Evolutionary conservation across 2,888 invertebrate genomes (phyloP).

Genomic region (Pollenia amentaria): DNA sequence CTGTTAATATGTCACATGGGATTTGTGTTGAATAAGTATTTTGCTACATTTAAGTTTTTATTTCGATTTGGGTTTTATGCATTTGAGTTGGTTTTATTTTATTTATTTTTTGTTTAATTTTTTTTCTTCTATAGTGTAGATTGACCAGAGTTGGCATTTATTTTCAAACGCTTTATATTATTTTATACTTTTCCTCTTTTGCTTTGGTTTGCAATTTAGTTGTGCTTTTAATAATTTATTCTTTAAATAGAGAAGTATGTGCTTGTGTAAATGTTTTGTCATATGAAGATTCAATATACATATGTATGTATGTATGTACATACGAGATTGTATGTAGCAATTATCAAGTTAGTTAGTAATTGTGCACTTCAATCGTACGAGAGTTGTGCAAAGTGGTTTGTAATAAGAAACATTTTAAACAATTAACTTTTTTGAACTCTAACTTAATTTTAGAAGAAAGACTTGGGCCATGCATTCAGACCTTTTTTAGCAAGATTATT

Average conservation of each 20-base stretch:
- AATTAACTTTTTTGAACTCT: no score
- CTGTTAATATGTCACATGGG: slow-evolving; percentile 69
- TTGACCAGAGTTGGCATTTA: slow-evolving; percentile 54
- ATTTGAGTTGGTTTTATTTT: slow-evolving; percentile 51
- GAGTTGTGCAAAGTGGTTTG: background rate
- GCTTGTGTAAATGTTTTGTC: background rate
- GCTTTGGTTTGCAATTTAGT: slow-evolving; percentile 58
- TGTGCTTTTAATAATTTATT: slow-evolving; percentile 31
- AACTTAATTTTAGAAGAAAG: no score
- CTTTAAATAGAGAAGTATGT: background rate
- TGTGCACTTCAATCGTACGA: slow-evolving; percentile 1
- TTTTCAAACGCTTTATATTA: slow-evolving; percentile 38
- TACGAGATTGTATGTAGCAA: slow-evolving; percentile 25
- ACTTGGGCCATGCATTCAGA: no score
- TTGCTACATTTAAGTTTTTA: slow-evolving; percentile 65
- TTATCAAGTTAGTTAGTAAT: slow-evolving; percentile 49
- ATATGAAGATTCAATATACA: background rate
- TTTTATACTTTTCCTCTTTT: slow-evolving; percentile 17
- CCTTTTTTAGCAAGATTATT: no score
- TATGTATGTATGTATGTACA: slow-evolving; percentile 1
- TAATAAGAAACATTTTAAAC: background rate
- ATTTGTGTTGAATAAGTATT: slow-evolving; percentile 70
- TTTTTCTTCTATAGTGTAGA: background rate
- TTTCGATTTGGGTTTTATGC: slow-evolving; percentile 57
- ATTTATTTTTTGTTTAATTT: slow-evolving; percentile 1